A percentile compares a stretch with the other conserved stretches of the same genome.
These are phyloP conservation scores for Colletes latitarsis DNA, from an alignment of 1,140 invertebrate genomes.

Conservation along the genomic window DNA sequence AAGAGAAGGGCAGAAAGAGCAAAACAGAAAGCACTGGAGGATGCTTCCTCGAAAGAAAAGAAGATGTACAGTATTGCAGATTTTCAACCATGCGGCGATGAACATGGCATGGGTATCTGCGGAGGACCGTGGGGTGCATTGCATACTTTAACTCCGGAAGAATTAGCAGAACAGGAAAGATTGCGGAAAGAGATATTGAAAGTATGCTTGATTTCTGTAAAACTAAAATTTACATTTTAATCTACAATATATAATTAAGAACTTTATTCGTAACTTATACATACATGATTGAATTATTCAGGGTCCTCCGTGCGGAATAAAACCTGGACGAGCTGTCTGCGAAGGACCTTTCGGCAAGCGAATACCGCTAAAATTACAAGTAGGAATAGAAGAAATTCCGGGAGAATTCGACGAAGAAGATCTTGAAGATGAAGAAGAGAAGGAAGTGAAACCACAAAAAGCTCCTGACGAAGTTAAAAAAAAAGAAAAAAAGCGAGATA, in stretches of 20 bases:
- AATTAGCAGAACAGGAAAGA: slow-evolving; percentile 48
- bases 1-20: slow-evolving; percentile 6
- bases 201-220: slow-evolving; percentile 24
- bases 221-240: background rate
- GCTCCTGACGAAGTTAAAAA: background rate
- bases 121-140: slow-evolving; percentile 56
- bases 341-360: slow-evolving; percentile 54
- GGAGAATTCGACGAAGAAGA: slow-evolving; percentile 40
- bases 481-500: slow-evolving; percentile 34
- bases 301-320: slow-evolving; percentile 58
- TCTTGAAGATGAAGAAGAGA: slow-evolving; percentile 43
- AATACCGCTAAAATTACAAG: background rate
- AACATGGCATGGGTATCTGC: slow-evolving; percentile 58
- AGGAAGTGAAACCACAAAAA: background rate
- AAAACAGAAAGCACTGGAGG: background rate
- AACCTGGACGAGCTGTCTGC: slow-evolving; percentile 58
- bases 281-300: background rate
- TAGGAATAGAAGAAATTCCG: slow-evolving; percentile 12
- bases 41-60: slow-evolving; percentile 13
- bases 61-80: slow-evolving; percentile 58
- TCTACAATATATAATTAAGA: background rate
- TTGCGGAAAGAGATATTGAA: slow-evolving; percentile 48
- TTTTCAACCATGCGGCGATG: slow-evolving; percentile 60
- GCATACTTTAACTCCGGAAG: slow-evolving; percentile 46
- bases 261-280: background rate